Evolutionary conservation across 2,888 invertebrate genomes (phyloP).

Genomic region (Cerastoderma edule): DNA sequence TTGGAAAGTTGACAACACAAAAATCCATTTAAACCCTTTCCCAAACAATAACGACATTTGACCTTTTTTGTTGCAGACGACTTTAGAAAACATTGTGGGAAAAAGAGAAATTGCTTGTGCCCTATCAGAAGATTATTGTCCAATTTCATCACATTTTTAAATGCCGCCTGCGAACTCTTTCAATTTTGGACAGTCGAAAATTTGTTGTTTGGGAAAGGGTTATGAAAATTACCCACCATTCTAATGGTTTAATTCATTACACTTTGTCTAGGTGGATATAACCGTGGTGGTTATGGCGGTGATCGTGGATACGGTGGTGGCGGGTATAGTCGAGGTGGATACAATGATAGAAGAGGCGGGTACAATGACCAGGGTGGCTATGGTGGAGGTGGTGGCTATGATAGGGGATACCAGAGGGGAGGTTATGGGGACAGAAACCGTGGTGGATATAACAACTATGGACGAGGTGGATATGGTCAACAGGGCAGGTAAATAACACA

Average conservation of each 20-base stretch:
- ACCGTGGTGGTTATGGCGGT: conserved; percentile 11
- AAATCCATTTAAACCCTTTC: too few relatives aligned
- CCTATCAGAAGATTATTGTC: too few relatives aligned
- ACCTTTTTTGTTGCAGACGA: too few relatives aligned
- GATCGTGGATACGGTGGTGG: conserved; percentile 16
- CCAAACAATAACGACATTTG: too few relatives aligned
- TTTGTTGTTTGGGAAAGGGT: too few relatives aligned
- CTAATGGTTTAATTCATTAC: too few relatives aligned
- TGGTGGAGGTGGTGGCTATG: conserved; percentile 66
- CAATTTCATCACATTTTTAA: too few relatives aligned
- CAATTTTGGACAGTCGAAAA: too few relatives aligned
- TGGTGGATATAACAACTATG: conserved; percentile 59
- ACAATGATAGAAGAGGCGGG: neutral
- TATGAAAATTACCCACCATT: too few relatives aligned
- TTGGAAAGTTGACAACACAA: too few relatives aligned
- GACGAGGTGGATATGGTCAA: conserved; percentile 58
- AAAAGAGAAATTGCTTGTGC: neutral
- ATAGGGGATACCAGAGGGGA: conserved; percentile 45
- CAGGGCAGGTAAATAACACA: conserved; percentile 11
- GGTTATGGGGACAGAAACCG: conserved; percentile 59
- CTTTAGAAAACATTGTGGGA: conserved; percentile 1
- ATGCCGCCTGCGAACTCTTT: too few relatives aligned
- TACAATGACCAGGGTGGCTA: conserved; percentile 85
- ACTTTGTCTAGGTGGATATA: neutral
- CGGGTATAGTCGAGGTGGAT: conserved; percentile 28